Evolutionary conservation across 2,113 vertebrate genomes (phyloP), one percentile per base, ranked within the genome.

Genomic region (Cranoglanis bouderius): DNA sequence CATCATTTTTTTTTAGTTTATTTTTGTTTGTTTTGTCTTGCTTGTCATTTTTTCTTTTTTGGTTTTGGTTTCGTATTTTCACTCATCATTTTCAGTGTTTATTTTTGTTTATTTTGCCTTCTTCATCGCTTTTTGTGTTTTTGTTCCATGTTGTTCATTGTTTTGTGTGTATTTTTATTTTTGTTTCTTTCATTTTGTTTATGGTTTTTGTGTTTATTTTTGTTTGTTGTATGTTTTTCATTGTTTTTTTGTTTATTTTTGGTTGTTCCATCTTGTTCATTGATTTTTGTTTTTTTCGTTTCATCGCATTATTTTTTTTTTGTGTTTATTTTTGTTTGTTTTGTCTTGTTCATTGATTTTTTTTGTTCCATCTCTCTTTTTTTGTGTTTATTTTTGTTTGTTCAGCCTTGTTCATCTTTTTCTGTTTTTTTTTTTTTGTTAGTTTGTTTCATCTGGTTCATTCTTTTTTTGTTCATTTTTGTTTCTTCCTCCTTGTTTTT

Each of bases 401-500:
- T 9, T 59, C 0, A 4, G 19, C 21, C 19, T 19, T 3, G 4
- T 21, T 59, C 21, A 21, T 59, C 21, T 24, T 21, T 24, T 55
- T 55, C 16, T 55, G 19, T 24, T 1, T 59, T 21, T 59, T 5
- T 59, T 2, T 24, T 4, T 59, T 29, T 29, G 13, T 63, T 29
- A 24, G 21, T 59, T 72, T 38, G 16, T 38, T 38, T 32, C 16
- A 38, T 18, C n/a, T 70, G 1, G 10, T 65, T 29, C 59, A 29
- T 63, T 9, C 2, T 24, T 63, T 26, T 29, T 63, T 12, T 65
- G 7, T n/a, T n/a, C n/a, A n/a, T n/a, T n/a, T n/a, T n/a, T n/a
- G n/a, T n/a, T n/a, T n/a, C n/a, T n/a, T n/a, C 8, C 0, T 29
- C 9, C 1, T 32, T 32, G 1, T 32, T 7, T 7, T 21, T 6